Percentiles rank a stretch among this genome's conserved stretches.
phyloP scores from a whole-genome alignment of 2,797 vertebrate genomes.

The Ctenopoma kingsleyae region DNA sequence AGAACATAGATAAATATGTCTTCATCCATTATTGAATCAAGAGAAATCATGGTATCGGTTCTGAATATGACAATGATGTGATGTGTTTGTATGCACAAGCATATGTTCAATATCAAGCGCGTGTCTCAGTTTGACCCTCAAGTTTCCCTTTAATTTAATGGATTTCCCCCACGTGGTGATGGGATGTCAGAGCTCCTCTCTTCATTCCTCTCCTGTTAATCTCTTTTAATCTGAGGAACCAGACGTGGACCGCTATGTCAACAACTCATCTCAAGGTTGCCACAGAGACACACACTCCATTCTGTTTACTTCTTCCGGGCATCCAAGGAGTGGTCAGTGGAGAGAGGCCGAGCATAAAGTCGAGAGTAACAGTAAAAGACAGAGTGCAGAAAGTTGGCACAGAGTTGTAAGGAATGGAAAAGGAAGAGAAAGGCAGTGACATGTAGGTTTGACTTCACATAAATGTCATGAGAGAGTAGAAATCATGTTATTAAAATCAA shows the following conservation, averaged over 20 bases:
- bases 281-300: slow-evolving; percentile 55
- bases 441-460: slow-evolving; percentile 36
- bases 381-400: slow-evolving; percentile 9
- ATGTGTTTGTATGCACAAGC: slow-evolving; percentile 71
- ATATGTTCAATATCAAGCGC: slow-evolving; percentile 59
- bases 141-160: slow-evolving; percentile 57
- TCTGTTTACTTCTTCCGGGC: slow-evolving; percentile 61
- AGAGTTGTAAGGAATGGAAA: slow-evolving; percentile 12
- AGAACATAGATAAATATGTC: background rate
- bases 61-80: slow-evolving; percentile 20
- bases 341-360: background rate
- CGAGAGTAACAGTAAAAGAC: slow-evolving; percentile 11
- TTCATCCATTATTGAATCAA: slow-evolving; percentile 3
- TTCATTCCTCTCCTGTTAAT: slow-evolving; percentile 64
- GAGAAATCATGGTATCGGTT: background rate
- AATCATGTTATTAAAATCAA: slow-evolving; percentile 37
- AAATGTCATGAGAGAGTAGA: slow-evolving; percentile 15
- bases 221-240: slow-evolving; percentile 72
- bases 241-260: slow-evolving; percentile 57
- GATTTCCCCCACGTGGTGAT: slow-evolving; percentile 32
- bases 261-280: slow-evolving; percentile 51
- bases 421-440: slow-evolving; percentile 12
- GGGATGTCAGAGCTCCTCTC: slow-evolving; percentile 59
- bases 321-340: slow-evolving; percentile 40
- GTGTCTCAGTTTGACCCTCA: slow-evolving; percentile 51